phyloP scores from a whole-genome alignment of 2,888 invertebrate species.

The Rhagium mordax region DNA sequence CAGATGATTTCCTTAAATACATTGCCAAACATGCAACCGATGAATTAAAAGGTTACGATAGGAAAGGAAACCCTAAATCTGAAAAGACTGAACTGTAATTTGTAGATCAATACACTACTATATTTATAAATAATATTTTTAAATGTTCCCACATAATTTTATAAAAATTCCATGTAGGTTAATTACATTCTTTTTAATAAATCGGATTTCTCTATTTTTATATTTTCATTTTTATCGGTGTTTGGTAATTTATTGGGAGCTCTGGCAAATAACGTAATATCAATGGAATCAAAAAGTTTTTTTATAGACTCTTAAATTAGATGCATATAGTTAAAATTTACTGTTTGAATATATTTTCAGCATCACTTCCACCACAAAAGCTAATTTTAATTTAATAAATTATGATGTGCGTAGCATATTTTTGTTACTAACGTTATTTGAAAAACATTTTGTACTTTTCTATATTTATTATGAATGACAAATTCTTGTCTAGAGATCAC shows the following conservation, averaged over 20 bases:
- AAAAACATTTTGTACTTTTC: slow-evolving; percentile 11
- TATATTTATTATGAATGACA: not conserved
- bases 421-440: not conserved
- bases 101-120: slow-evolving; percentile 40
- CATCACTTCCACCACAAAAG: not conserved
- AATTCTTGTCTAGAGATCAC: not conserved
- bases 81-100: slow-evolving; percentile 77
- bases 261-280: not conserved
- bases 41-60: slow-evolving; percentile 90
- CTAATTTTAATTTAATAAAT: not conserved
- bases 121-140: slow-evolving; percentile 42
- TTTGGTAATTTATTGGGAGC: not conserved
- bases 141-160: slow-evolving; percentile 33
- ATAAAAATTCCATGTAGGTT: slow-evolving; percentile 38
- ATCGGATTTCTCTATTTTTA: slow-evolving; percentile 36
- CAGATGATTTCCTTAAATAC: slow-evolving; percentile 95
- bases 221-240: slow-evolving; percentile 22
- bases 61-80: slow-evolving; percentile 80
- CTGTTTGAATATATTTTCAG: not conserved
- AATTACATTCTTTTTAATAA: slow-evolving; percentile 38
- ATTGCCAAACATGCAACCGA: slow-evolving; percentile 92
- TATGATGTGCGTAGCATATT: not conserved
- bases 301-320: not conserved
- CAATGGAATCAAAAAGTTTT: not conserved
- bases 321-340: not conserved